These are phyloP conservation scores for Phymorhynchus buccinoides DNA, from an alignment of 1,140 invertebrate species.

Conservation along the genomic window DNA sequence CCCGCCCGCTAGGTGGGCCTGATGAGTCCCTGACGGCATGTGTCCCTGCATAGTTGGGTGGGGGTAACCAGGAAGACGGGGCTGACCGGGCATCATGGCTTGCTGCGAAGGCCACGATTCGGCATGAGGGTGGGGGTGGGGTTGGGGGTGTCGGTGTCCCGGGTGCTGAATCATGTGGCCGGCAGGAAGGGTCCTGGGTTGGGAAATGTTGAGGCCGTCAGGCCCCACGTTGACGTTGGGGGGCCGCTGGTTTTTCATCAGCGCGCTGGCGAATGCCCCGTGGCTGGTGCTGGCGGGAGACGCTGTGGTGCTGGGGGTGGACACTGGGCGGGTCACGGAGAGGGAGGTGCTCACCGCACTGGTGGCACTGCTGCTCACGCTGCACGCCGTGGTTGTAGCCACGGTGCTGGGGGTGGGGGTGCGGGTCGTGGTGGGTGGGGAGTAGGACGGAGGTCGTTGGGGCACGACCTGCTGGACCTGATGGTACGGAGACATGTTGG, in stretches of 20 bases:
- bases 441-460: constrained; percentile 35
- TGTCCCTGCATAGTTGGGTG: background rate
- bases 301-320: background rate
- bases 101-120: constrained; percentile 31
- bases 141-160: constrained; percentile 58
- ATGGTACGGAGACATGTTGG: constrained; percentile 12
- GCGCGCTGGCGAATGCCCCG: constrained; percentile 67
- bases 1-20: too few relatives aligned
- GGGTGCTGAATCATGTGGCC: constrained; percentile 9
- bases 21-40: background rate
- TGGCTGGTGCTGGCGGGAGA: constrained; percentile 38
- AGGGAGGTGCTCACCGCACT: constrained; percentile 35
- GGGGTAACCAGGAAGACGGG: background rate
- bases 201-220: constrained; percentile 73
- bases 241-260: constrained; percentile 71
- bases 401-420: background rate
- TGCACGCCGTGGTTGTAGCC: constrained; percentile 10
- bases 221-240: constrained; percentile 74
- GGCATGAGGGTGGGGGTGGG: constrained; percentile 57
- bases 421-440: constrained; percentile 2
- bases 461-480: constrained; percentile 36
- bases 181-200: constrained; percentile 50
- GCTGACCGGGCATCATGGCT: background rate
- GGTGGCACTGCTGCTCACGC: background rate
- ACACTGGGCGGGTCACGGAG: constrained; percentile 41